Conservation (phyloP, 2,888 invertebrate species). For the Drosophila cognata region DNA sequence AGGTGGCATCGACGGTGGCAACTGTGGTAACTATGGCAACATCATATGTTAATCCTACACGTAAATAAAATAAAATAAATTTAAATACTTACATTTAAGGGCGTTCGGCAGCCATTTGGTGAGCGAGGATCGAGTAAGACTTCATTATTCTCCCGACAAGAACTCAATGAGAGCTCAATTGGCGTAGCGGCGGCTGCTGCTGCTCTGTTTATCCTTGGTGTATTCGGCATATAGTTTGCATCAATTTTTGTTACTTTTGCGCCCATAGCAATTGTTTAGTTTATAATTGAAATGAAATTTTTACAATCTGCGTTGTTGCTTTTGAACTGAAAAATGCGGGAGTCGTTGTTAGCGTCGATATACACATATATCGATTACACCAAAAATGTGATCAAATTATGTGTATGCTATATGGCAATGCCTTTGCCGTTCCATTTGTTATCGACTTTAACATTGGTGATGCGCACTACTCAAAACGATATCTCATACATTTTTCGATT, state of each 20-base stretch:
- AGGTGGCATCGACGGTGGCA: background rate
- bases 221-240: constrained; percentile 68
- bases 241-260: constrained; percentile 80
- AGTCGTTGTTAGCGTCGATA: constrained; percentile 57
- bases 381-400: background rate
- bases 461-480: constrained; percentile 27
- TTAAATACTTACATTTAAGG: constrained; percentile 71
- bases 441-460: constrained; percentile 34
- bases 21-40: constrained; percentile 12
- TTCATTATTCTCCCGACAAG: constrained; percentile 41
- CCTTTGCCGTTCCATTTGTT: background rate
- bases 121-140: constrained; percentile 78
- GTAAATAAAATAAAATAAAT: background rate
- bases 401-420: constrained; percentile 6
- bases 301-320: constrained; percentile 48
- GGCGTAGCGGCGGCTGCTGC: constrained; percentile 19
- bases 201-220: constrained; percentile 60
- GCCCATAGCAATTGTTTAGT: constrained; percentile 68
- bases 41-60: background rate
- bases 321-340: constrained; percentile 68
- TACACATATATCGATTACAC: constrained; percentile 29
- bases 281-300: background rate
- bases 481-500: constrained; percentile 34
- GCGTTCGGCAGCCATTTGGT: constrained; percentile 78
- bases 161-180: constrained; percentile 39